phyloP scores from a whole-genome alignment of 1,140 invertebrate genomes.

The Lepidotrigona ventralis region DNA sequence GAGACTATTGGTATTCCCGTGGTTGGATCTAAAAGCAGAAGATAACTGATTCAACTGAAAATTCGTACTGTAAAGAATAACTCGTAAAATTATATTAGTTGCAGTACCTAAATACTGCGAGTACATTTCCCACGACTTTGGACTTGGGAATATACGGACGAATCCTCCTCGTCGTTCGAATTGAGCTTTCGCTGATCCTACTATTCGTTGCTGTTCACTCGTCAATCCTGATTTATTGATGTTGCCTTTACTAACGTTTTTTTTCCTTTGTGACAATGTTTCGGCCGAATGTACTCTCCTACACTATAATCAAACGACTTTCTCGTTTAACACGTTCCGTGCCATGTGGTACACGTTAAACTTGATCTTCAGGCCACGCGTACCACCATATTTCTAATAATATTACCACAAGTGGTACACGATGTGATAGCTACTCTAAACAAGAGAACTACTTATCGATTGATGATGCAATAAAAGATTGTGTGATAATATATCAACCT shows the following conservation, averaged over 20 bases:
- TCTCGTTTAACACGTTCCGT: no score
- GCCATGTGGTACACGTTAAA: no score
- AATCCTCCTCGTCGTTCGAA: constrained; percentile 93
- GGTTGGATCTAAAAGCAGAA: constrained; percentile 82
- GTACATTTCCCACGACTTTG: constrained; percentile 92
- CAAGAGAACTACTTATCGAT: no score
- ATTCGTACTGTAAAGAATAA: no score
- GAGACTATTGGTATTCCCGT: constrained; percentile 86
- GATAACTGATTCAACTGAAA: background rate
- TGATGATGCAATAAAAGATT: no score
- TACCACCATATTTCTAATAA: no score
- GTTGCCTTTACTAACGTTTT: constrained; percentile 71
- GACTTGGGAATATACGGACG: constrained; percentile 94
- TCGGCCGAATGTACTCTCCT: constrained; percentile 86
- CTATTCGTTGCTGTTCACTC: constrained; percentile 89
- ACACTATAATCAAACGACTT: constrained; percentile 63
- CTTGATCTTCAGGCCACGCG: no score
- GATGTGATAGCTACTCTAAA: no score
- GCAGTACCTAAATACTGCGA: constrained; percentile 84
- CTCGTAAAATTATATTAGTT: no score
- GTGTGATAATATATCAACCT: no score
- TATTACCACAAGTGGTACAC: no score
- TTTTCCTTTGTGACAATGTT: constrained; percentile 78
- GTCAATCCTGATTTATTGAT: constrained; percentile 81
- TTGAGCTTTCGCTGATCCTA: constrained; percentile 90